phyloP scores from a whole-genome alignment of 2,888 invertebrate genomes.

The Eupelmus urozonus region DNA sequence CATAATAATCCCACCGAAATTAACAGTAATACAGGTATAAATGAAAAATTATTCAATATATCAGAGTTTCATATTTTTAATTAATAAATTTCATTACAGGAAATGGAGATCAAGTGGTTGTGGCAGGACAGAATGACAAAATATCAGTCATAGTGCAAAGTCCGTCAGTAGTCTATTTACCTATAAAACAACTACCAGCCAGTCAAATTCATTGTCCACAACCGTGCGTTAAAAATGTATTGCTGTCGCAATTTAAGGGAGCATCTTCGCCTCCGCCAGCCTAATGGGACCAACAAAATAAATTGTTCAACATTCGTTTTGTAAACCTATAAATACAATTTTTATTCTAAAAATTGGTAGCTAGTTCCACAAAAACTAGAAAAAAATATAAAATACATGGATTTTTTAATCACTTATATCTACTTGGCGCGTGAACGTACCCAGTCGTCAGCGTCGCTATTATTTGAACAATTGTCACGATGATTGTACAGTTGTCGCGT shows the following conservation, averaged over 20 bases:
- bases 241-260: neutral
- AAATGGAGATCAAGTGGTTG: neutral
- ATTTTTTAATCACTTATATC: too few relatives aligned
- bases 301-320: too few relatives aligned
- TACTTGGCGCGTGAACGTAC: too few relatives aligned
- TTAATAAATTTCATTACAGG: neutral
- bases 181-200: neutral
- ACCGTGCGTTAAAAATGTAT: neutral
- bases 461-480: constrained; percentile 69
- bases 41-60: neutral
- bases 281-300: too few relatives aligned
- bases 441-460: neutral
- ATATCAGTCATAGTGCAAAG: neutral
- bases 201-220: neutral
- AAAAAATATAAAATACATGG: neutral
- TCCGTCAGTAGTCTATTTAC: neutral
- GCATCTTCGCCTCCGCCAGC: too few relatives aligned
- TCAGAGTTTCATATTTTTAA: neutral
- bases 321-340: too few relatives aligned
- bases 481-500: constrained; percentile 66
- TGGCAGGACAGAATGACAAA: neutral
- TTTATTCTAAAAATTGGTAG: too few relatives aligned
- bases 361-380: neutral
- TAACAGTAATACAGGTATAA: too few relatives aligned
- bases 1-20: too few relatives aligned